phyloP scores from a whole-genome alignment of 2,797 vertebrate genomes.

The Galaxias olidus region DNA sequence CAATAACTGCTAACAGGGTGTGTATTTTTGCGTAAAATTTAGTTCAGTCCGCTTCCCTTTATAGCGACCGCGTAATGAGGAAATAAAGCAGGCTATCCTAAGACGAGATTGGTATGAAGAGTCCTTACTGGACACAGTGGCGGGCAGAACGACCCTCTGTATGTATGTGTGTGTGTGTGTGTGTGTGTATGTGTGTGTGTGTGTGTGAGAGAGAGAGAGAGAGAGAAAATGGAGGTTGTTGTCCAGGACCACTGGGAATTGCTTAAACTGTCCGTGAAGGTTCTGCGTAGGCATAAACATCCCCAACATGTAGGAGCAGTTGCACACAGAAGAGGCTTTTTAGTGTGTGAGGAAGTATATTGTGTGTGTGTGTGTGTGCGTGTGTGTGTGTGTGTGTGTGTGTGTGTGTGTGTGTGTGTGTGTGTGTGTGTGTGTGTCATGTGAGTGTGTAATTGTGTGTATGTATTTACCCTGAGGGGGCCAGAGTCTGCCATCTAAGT shows the following conservation, averaged over 20 bases:
- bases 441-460: conserved; percentile 29
- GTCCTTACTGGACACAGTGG: conserved; percentile 54
- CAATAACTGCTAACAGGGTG: conserved; percentile 79
- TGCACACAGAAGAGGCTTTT: conserved; percentile 55
- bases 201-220: background rate
- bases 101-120: conserved; percentile 56
- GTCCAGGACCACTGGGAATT: too few relatives aligned
- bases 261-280: conserved; percentile 50
- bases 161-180: conserved; percentile 16
- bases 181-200: conserved; percentile 41
- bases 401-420: background rate
- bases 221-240: too few relatives aligned
- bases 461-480: conserved; percentile 56
- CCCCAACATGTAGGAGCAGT: conserved; percentile 51
- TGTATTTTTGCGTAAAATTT: conserved; percentile 67
- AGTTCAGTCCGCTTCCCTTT: conserved; percentile 79
- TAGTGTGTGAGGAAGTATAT: conserved; percentile 44
- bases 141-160: conserved; percentile 52
- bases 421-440: conserved; percentile 7
- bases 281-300: conserved; percentile 58
- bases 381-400: conserved; percentile 15
- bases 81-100: conserved; percentile 60
- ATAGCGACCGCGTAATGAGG: conserved; percentile 72
- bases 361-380: conserved; percentile 41
- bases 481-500: conserved; percentile 41